phyloP scores from a whole-genome alignment of 2,797 vertebrate species.

The Glossophaga mutica region DNA sequence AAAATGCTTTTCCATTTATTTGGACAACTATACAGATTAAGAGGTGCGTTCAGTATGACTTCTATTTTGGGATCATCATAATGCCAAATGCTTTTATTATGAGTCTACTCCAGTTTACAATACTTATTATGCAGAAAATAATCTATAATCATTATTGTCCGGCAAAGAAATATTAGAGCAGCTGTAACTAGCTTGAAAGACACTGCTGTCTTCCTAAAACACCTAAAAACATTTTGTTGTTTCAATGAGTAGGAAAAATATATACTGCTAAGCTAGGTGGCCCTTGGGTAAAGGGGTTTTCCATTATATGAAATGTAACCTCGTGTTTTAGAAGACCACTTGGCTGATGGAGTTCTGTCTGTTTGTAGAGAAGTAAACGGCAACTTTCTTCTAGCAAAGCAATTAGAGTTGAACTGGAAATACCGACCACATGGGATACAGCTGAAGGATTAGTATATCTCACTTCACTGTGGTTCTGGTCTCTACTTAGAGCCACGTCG shows the following conservation, averaged over 20 bases:
- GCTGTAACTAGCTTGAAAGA: neutral
- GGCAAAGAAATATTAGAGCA: neutral
- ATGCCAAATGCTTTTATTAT: neutral
- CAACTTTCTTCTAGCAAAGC: neutral
- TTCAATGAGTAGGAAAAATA: neutral
- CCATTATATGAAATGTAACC: neutral
- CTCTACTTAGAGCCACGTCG: neutral
- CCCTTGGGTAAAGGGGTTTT: neutral
- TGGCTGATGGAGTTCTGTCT: neutral
- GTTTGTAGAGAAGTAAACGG: neutral
- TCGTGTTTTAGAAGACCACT: neutral
- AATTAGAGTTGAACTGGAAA: neutral
- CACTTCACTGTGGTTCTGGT: neutral
- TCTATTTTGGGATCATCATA: neutral
- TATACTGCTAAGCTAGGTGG: neutral
- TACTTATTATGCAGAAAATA: neutral
- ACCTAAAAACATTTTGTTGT: neutral
- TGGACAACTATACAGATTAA: neutral
- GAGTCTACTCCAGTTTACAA: neutral
- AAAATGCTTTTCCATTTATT: neutral
- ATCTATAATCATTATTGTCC: neutral
- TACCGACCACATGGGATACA: neutral
- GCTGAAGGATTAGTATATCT: neutral
- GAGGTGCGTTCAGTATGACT: neutral
- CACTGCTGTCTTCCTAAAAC: neutral